These are phyloP conservation scores for Phthorimaea operculella DNA, from an alignment of 1,140 invertebrate species.

Conservation along the genomic window DNA sequence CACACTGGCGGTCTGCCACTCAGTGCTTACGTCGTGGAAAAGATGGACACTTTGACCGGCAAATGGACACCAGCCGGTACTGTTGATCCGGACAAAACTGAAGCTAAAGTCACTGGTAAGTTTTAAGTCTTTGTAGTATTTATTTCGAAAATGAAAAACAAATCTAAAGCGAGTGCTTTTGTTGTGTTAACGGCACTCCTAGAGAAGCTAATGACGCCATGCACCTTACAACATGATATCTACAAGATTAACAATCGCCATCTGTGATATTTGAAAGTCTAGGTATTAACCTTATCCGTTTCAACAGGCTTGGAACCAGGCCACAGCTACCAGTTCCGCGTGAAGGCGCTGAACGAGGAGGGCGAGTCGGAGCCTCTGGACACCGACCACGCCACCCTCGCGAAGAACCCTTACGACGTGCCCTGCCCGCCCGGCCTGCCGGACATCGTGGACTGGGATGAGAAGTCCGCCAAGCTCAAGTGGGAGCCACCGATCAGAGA, in stretches of 20 bases:
- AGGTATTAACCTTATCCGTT: conserved; percentile 4
- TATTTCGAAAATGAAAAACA: too few relatives aligned
- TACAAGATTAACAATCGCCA: too few relatives aligned
- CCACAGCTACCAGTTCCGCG: conserved; percentile 94
- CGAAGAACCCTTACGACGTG: conserved; percentile 96
- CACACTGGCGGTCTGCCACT: conserved; percentile 96
- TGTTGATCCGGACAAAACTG: conserved; percentile 87
- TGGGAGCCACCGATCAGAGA: conserved; percentile 97
- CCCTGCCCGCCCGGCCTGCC: conserved; percentile 90
- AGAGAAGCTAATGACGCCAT: too few relatives aligned
- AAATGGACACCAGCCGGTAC: conserved; percentile 90
- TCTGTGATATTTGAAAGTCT: too few relatives aligned
- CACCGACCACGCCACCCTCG: conserved; percentile 84
- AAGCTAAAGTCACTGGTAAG: conserved; percentile 80
- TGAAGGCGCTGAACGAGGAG: conserved; percentile 95
- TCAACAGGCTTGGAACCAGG: conserved; percentile 84
- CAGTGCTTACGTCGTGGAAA: conserved; percentile 90
- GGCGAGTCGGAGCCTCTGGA: conserved; percentile 94
- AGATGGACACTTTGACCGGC: conserved; percentile 88
- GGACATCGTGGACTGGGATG: conserved; percentile 93
- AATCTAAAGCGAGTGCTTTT: too few relatives aligned
- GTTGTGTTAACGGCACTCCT: too few relatives aligned
- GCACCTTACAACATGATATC: too few relatives aligned
- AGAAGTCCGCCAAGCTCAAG: conserved; percentile 91
- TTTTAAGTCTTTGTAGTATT: conserved; percentile 8